A percentile compares a stretch with the other conserved stretches of the same genome.
phyloP scores from a whole-genome alignment of 2,113 vertebrate genomes.

The Ornithorhynchus anatinus region DNA sequence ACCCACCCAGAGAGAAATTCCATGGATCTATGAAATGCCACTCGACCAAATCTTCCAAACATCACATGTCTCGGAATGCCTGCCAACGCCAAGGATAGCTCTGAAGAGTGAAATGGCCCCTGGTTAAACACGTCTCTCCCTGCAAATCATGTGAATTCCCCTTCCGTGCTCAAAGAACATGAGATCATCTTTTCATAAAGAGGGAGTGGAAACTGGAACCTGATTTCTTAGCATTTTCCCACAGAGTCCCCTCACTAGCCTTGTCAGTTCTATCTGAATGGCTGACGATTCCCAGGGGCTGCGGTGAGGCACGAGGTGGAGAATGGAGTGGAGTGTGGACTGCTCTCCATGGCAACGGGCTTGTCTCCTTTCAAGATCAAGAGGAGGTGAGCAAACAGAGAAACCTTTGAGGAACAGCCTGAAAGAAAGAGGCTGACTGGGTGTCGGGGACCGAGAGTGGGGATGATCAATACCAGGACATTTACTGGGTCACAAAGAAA shows the following conservation, averaged over 20 bases:
- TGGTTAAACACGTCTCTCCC: background rate
- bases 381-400: slow-evolving; percentile 47
- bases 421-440: slow-evolving; percentile 20
- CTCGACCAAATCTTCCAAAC: background rate
- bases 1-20: no score
- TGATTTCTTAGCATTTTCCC: slow-evolving; percentile 10
- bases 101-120: background rate
- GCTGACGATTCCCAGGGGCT: slow-evolving; percentile 46
- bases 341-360: slow-evolving; percentile 51
- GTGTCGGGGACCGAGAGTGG: slow-evolving; percentile 23
- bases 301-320: slow-evolving; percentile 14
- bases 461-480: background rate
- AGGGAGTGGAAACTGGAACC: slow-evolving; percentile 22
- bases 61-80: slow-evolving; percentile 23
- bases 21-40: background rate
- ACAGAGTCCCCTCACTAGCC: slow-evolving; percentile 30
- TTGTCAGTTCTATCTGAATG: slow-evolving; percentile 15
- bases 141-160: background rate
- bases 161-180: slow-evolving; percentile 3
- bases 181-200: background rate
- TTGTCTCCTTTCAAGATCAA: slow-evolving; percentile 56
- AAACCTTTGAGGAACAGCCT: slow-evolving; percentile 28
- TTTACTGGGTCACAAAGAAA: background rate
- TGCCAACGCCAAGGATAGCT: background rate
- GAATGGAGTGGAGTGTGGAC: slow-evolving; percentile 45